phyloP scores from a whole-genome alignment of 2,113 vertebrate species.

The Mus pahari region DNA sequence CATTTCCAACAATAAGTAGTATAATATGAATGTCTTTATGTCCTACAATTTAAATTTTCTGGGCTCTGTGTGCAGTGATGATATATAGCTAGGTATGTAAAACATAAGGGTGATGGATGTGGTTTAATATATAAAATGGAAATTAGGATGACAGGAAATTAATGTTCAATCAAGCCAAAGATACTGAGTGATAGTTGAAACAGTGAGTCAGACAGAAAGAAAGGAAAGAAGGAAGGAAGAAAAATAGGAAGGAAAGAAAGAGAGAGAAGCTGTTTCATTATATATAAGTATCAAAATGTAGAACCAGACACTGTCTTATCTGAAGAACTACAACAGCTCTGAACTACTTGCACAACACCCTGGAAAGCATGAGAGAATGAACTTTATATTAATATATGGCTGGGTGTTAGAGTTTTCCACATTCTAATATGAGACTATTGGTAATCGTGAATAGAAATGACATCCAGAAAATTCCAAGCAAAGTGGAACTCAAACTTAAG shows the following conservation, averaged over 20 bases:
- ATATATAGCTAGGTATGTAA: background rate
- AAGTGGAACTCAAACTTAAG: conserved; percentile 31
- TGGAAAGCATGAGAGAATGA: conserved; percentile 4
- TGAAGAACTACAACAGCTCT: conserved; percentile 56
- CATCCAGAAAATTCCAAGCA: conserved; percentile 40
- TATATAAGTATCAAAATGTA: conserved; percentile 26
- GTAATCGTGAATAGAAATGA: background rate
- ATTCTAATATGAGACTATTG: conserved; percentile 39
- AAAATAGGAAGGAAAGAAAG: background rate
- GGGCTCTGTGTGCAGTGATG: conserved; percentile 22
- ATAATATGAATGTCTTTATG: conserved; percentile 23
- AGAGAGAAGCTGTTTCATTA: background rate
- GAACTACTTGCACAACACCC: conserved; percentile 41
- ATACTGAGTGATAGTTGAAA: conserved; percentile 27
- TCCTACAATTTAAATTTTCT: background rate
- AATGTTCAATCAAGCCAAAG: background rate
- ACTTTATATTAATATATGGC: conserved; percentile 12
- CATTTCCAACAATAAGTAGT: background rate
- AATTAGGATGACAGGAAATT: conserved; percentile 18
- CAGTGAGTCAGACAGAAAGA: background rate
- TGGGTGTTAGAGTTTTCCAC: conserved; percentile 21
- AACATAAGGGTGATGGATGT: background rate
- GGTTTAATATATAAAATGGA: conserved; percentile 21
- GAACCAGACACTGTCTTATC: conserved; percentile 53
- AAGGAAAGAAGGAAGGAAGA: background rate